Evolutionary conservation across 53 echinoderm and acorn worm species (phyloP), one percentile per base, ranked within the genome.

Genomic region (Holothuria scabra): DNA sequence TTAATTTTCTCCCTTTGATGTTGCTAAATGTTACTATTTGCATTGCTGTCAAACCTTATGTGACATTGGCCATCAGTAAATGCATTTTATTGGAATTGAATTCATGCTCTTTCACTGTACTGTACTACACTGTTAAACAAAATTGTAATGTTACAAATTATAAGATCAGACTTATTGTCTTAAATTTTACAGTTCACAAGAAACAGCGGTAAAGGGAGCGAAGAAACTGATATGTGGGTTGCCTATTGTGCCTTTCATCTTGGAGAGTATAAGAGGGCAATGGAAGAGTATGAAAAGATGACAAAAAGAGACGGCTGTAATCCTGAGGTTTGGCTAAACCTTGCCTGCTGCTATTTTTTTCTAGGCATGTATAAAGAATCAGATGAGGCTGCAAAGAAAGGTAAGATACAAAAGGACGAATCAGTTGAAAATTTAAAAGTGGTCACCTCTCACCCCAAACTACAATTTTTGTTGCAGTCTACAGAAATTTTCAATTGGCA

Each of bases 311-410:
- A 96, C 18, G 85, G 83, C 41, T 80, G 83, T n/a, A 93, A 92
- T 56, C 96, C 96, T 13, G 93, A 96, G 28, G 89, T 93, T 33
- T 96, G 96, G 96, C 85, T 90, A 59, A 93, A 96, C 78, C 91
- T 96, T 10, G 96, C 92, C 44, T 96, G 96, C 88, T 94, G 96
- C 74, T 96, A 96, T 81, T 96, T 96, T 89, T 96, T 96, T 74
- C 86, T 96, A 8, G 96, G 96, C 41, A 96, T 96, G 96, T 96
- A 96, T 76, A 87, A 88, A 12, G 91, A 96, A 37, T 83, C 96
- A 0, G 96, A 96, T 69, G 76, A 90, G n/a, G 86, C 93, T 0
- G 87, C 89, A 34, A 90, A 81, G 25, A 96, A 96, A 86, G 93
- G 96, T 94, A 60, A 33, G 83, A 58, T 18, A 16, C 12, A 48